These are phyloP conservation scores for Coracopsis vasa DNA, from an alignment of 2,113 vertebrate species.

Conservation along the genomic window DNA sequence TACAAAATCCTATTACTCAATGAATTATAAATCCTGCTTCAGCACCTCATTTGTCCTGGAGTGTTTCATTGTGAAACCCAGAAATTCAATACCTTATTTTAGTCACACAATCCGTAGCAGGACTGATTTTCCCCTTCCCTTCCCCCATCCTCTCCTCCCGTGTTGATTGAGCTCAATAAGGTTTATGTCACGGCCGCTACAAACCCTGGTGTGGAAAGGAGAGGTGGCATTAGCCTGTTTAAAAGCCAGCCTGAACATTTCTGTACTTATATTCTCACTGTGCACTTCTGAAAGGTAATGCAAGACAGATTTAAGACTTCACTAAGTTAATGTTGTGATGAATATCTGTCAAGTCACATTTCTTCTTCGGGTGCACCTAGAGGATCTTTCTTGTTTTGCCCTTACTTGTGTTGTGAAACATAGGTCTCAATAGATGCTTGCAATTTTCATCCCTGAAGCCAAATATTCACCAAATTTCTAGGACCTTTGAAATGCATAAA, in stretches of 20 bases:
- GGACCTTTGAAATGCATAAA: neutral
- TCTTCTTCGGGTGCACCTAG: neutral
- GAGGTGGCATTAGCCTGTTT: neutral
- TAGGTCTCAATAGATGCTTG: neutral
- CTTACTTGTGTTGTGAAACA: neutral
- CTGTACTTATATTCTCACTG: neutral
- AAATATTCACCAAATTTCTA: neutral
- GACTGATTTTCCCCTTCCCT: neutral
- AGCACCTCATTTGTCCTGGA: constrained; percentile 70
- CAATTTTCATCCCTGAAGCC: neutral
- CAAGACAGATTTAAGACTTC: neutral
- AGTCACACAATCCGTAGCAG: constrained; percentile 7
- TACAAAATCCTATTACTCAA: constrained; percentile 86
- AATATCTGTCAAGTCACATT: neutral
- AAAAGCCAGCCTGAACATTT: neutral
- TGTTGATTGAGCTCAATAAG: neutral
- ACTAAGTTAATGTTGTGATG: neutral
- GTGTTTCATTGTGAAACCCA: constrained; percentile 57
- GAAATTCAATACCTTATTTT: constrained; percentile 63
- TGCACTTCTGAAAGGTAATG: neutral
- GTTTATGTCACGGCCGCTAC: neutral
- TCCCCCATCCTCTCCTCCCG: neutral
- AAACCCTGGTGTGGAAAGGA: neutral
- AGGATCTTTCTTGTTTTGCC: neutral
- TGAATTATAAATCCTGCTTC: constrained; percentile 83